A percentile compares a stretch with the other conserved stretches of the same genome.
Evolutionary conservation across 2,113 vertebrate species (phyloP).

Genomic region (Corythornis cristatus): DNA sequence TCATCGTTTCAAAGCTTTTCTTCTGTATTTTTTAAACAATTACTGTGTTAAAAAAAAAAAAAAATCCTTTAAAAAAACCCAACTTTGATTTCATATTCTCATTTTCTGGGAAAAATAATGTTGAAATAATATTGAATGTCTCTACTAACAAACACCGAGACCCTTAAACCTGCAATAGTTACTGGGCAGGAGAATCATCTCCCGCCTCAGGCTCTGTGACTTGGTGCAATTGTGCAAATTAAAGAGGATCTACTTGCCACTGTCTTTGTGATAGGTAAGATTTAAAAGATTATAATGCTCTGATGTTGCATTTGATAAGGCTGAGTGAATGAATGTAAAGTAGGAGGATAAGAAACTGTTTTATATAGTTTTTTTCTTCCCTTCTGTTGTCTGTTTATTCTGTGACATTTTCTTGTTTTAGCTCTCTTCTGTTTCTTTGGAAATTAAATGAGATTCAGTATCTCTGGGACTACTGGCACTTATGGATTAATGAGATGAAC

Average conservation of each 20-base stretch:
- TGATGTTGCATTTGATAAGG: constrained; percentile 38
- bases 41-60: neutral
- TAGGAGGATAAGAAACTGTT: constrained; percentile 63
- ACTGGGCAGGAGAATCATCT: neutral
- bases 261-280: neutral
- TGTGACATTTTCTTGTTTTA: constrained; percentile 73
- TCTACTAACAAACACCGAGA: neutral
- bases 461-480: constrained; percentile 63
- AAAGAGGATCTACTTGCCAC: neutral
- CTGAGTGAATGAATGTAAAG: constrained; percentile 60
- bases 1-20: neutral
- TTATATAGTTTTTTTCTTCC: constrained; percentile 60
- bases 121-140: neutral
- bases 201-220: neutral
- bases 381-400: constrained; percentile 69
- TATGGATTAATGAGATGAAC: constrained; percentile 43
- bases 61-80: neutral
- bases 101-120: neutral
- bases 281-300: constrained; percentile 27
- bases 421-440: constrained; percentile 64
- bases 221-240: neutral
- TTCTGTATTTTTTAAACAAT: neutral
- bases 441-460: constrained; percentile 63
- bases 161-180: neutral
- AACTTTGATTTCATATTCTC: neutral